A percentile compares a stretch with the other conserved stretches of the same genome.
phyloP scores from a whole-genome alignment of 2,888 invertebrate species.

The Oegoconia quadripuncta region DNA sequence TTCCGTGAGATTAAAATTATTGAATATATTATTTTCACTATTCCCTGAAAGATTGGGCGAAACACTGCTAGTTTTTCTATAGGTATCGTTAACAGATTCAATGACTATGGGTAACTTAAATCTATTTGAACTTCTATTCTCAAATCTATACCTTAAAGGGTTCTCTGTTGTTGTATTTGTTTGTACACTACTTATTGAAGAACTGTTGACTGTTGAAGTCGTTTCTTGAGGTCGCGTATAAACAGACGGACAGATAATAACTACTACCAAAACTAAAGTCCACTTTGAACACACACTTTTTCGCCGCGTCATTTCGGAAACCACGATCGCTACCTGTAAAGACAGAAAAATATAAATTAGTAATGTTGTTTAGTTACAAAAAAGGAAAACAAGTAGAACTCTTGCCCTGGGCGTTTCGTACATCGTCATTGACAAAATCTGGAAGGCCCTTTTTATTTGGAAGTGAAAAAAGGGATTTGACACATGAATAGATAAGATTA shows the following conservation, averaged over 20 bases:
- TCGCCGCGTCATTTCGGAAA: slow-evolving; percentile 57
- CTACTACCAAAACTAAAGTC: slow-evolving; percentile 68
- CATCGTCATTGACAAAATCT: no score
- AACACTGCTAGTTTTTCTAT: neutral
- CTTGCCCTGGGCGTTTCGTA: no score
- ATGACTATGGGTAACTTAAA: slow-evolving; percentile 37
- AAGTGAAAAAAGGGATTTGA: no score
- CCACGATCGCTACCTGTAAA: slow-evolving; percentile 60
- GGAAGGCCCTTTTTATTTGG: no score
- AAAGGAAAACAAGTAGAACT: no score
- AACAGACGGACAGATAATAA: slow-evolving; percentile 53
- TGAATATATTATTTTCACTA: neutral
- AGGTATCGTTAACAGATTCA: slow-evolving; percentile 28
- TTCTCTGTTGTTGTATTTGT: slow-evolving; percentile 48
- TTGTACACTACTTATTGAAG: slow-evolving; percentile 31
- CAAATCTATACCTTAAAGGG: slow-evolving; percentile 64
- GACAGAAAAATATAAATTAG: slow-evolving; percentile 30
- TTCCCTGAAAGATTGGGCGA: neutral
- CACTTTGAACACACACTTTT: slow-evolving; percentile 64
- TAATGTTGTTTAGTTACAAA: neutral
- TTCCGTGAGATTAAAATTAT: neutral
- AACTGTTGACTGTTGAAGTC: slow-evolving; percentile 21
- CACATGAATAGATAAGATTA: no score
- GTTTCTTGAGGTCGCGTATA: slow-evolving; percentile 60
- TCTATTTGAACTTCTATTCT: slow-evolving; percentile 28